These are phyloP conservation scores for Mormyrus proboscirostris DNA, from an alignment of 2,797 vertebrate genomes.

Conservation along the genomic window DNA sequence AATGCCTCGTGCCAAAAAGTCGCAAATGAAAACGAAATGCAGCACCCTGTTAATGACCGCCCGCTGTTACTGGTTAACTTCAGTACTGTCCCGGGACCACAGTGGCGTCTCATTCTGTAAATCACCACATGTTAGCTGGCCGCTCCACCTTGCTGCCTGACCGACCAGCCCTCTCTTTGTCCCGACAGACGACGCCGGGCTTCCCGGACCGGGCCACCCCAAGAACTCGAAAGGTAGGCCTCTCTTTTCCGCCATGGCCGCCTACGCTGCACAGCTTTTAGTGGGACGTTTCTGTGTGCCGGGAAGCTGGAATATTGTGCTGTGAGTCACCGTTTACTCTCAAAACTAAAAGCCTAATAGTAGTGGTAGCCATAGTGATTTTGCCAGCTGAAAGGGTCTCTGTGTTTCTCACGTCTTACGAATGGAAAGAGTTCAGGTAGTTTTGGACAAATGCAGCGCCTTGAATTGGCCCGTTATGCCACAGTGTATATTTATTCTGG, in stretches of 20 bases:
- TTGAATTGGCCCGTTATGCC: not conserved
- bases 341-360: not conserved
- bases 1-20: not conserved
- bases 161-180: slow-evolving; percentile 16
- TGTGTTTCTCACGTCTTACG: not conserved
- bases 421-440: not conserved
- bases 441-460: not conserved
- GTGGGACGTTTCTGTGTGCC: not conserved
- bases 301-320: not conserved
- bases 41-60: not conserved
- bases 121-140: not conserved
- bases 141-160: slow-evolving; percentile 17
- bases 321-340: not conserved
- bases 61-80: not conserved
- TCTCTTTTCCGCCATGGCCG: not conserved
- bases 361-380: not conserved
- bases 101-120: not conserved
- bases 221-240: slow-evolving; percentile 65
- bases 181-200: slow-evolving; percentile 63
- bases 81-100: not conserved
- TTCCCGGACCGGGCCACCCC: slow-evolving; percentile 66
- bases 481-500: not conserved
- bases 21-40: not conserved
- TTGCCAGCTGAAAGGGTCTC: not conserved
- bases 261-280: not conserved